Conservation (phyloP, 37 sponge, comb jelly and placozoan species). For the Halisarca cf. caerulea region DNA sequence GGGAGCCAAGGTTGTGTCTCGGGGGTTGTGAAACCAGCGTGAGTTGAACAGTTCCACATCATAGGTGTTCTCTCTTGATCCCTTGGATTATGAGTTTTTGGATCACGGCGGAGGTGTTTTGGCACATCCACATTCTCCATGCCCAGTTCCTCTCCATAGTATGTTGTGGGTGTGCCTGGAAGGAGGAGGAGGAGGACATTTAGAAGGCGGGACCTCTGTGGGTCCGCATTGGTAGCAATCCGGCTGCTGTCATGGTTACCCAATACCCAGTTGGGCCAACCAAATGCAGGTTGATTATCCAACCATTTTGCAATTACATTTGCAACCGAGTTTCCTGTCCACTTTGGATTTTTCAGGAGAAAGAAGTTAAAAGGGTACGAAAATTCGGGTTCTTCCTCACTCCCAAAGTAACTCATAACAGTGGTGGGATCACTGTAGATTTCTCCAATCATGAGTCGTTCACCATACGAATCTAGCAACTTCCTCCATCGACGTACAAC, state of each 20-base stretch:
- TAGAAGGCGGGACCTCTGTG: constrained; percentile 56
- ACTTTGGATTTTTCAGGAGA: constrained; percentile 55
- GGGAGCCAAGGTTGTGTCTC: constrained; percentile 74
- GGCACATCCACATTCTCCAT: constrained; percentile 79
- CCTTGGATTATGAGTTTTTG: constrained; percentile 27
- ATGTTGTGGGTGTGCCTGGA: constrained; percentile 90
- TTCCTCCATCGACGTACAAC: constrained; percentile 66
- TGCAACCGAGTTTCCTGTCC: constrained; percentile 70
- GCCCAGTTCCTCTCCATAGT: constrained; percentile 91
- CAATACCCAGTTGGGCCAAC: constrained; percentile 93
- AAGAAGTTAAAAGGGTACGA: constrained; percentile 93
- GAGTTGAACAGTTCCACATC: constrained; percentile 72
- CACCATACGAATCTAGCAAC: constrained; percentile 52
- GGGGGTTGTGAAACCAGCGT: constrained; percentile 84
- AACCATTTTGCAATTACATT: constrained; percentile 56
- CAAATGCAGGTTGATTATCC: constrained; percentile 49
- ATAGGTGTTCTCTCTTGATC: constrained; percentile 89
- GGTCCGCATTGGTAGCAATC: constrained; percentile 65
- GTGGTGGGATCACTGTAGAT: constrained; percentile 46
- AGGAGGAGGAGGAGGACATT: constrained; percentile 77
- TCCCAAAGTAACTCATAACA: constrained; percentile 76
- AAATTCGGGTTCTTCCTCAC: constrained; percentile 51
- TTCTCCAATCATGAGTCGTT: constrained; percentile 76
- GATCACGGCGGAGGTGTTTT: constrained; percentile 37
- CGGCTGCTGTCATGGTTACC: constrained; percentile 90